phyloP scores from a whole-genome alignment of 2,113 vertebrate species.

The Cyphomyrus discorhynchus region DNA sequence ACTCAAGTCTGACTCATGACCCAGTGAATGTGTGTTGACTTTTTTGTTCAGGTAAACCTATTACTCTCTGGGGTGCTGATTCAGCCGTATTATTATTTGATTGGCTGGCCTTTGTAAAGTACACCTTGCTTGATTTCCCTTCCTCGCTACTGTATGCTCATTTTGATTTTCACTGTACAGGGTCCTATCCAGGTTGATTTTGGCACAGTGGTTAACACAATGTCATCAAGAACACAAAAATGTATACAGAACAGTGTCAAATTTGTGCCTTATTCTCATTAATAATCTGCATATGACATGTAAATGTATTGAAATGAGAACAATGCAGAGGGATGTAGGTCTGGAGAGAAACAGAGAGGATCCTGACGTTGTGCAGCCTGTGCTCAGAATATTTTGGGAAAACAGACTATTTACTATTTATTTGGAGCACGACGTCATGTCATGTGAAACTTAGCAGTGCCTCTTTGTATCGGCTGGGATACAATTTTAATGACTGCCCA shows the following conservation, averaged over 20 bases:
- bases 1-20: not conserved
- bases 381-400: not conserved
- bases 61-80: not conserved
- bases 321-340: not conserved
- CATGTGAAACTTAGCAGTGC: not conserved
- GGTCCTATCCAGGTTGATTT: not conserved
- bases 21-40: not conserved
- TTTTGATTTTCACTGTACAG: not conserved
- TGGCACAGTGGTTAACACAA: not conserved
- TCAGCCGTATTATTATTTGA: not conserved
- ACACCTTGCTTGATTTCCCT: not conserved
- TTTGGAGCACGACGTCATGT: not conserved
- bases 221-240: not conserved
- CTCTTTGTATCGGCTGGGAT: not conserved
- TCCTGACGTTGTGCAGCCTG: not conserved
- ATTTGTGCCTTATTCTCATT: not conserved
- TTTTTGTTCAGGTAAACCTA: not conserved
- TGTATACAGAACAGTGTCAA: not conserved
- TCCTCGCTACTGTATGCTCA: not conserved
- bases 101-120: not conserved
- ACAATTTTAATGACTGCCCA: slow-evolving; percentile 1
- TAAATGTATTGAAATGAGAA: not conserved
- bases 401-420: not conserved
- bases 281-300: not conserved
- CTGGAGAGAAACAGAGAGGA: not conserved